Conservation (phyloP, 2,113 vertebrate genomes). For the Australoheros scitulus region DNA sequence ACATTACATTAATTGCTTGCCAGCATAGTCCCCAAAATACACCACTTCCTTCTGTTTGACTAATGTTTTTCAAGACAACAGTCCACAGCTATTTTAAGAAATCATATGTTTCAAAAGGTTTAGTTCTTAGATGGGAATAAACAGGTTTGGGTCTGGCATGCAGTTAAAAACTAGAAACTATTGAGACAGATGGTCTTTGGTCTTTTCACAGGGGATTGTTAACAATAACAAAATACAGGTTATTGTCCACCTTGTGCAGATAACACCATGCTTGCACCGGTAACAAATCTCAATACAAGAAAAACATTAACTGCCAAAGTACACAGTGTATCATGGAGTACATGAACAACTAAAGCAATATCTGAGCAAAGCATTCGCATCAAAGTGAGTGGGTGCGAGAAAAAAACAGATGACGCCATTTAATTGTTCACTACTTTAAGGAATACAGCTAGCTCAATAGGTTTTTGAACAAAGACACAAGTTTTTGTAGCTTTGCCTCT, state of each 20-base stretch:
- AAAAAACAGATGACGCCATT: not conserved
- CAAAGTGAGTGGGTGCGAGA: not conserved
- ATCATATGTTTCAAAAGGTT: not conserved
- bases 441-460: not conserved
- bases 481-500: not conserved
- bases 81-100: not conserved
- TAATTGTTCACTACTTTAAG: not conserved
- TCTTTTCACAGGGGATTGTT: not conserved
- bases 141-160: not conserved
- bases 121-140: not conserved
- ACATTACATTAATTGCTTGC: not conserved
- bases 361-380: not conserved
- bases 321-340: not conserved
- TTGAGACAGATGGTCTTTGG: not conserved
- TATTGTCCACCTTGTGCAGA: not conserved
- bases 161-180: not conserved
- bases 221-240: not conserved
- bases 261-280: conserved; percentile 27
- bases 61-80: not conserved
- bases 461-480: not conserved
- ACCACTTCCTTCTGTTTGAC: not conserved
- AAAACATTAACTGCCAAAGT: not conserved
- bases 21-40: not conserved
- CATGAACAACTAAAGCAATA: not conserved
- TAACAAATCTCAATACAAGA: not conserved